phyloP scores from a whole-genome alignment of 2,797 vertebrate species.

The Catostomus latipinnis region DNA sequence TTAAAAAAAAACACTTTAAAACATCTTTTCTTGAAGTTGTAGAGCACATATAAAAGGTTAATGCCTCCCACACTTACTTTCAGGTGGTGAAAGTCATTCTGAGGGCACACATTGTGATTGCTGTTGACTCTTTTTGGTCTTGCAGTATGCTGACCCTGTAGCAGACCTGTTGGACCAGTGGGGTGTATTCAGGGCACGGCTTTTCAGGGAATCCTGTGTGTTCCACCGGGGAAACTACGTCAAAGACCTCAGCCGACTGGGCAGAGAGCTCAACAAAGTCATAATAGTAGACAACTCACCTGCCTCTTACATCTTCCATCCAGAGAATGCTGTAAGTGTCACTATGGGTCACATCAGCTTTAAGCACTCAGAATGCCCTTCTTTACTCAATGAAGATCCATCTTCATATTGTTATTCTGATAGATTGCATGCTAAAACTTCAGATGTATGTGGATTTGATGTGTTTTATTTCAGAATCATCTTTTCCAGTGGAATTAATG shows the following conservation, averaged over 20 bases:
- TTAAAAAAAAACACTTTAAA: too few species aligned
- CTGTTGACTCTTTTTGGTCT: conserved; percentile 31
- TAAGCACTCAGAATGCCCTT: not conserved
- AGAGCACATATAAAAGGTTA: not conserved
- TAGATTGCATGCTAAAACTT: too few species aligned
- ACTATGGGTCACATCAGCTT: not conserved
- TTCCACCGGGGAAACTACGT: conserved; percentile 99
- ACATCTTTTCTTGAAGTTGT: too few species aligned
- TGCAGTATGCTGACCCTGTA: conserved; percentile 96
- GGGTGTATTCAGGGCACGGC: conserved; percentile 94
- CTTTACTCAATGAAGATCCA: not conserved
- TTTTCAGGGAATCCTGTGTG: conserved; percentile 98
- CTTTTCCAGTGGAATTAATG: conserved; percentile 13
- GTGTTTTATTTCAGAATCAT: not conserved
- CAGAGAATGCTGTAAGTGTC: conserved; percentile 93
- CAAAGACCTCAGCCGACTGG: conserved; percentile 97
- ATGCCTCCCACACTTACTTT: not conserved
- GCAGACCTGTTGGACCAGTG: conserved; percentile 96
- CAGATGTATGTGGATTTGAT: too few species aligned
- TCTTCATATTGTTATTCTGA: not conserved
- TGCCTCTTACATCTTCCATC: conserved; percentile 99
- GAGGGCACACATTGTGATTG: not conserved
- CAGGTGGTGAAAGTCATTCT: not conserved
- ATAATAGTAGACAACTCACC: conserved; percentile 99
- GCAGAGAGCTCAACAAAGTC: conserved; percentile 93